These are phyloP conservation scores for Paratrypauchen microcephalus DNA, from an alignment of 2,797 vertebrate species.

Conservation along the genomic window DNA sequence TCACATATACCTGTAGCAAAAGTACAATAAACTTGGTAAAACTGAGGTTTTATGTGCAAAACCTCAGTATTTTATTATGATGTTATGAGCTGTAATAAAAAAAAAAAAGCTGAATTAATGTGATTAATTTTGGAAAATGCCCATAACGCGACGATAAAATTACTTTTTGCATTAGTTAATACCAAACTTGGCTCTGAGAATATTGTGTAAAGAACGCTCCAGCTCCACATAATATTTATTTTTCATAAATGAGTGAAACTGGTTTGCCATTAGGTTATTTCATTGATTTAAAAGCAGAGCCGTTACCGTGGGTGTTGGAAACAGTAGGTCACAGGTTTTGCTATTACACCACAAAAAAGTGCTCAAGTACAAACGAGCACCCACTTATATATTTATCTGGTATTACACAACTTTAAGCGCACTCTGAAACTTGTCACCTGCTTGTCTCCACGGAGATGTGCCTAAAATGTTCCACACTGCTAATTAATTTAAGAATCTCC, in stretches of 20 bases:
- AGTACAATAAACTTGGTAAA: too few species aligned
- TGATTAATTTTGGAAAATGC: background rate
- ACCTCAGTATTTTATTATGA: background rate
- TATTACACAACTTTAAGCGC: background rate
- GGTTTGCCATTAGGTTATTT: background rate
- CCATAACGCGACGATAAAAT: background rate
- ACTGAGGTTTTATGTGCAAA: too few species aligned
- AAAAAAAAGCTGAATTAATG: background rate
- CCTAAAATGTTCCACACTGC: too few species aligned
- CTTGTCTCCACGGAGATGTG: too few species aligned
- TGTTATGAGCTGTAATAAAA: background rate
- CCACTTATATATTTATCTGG: background rate
- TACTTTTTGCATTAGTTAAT: background rate
- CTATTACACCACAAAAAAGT: background rate
- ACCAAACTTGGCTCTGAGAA: background rate
- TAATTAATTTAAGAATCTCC: too few species aligned
- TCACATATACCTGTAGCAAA: too few species aligned
- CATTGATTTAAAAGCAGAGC: conserved; percentile 1
- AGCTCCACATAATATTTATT: background rate
- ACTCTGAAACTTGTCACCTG: too few species aligned
- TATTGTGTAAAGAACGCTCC: background rate
- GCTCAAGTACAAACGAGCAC: background rate
- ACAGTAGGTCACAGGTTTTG: conserved; percentile 4
- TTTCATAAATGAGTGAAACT: background rate
- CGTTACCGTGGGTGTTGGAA: background rate